Base-by-base conservation (phyloP, 2,797 vertebrate species). In the Chromis chromis region DNA sequence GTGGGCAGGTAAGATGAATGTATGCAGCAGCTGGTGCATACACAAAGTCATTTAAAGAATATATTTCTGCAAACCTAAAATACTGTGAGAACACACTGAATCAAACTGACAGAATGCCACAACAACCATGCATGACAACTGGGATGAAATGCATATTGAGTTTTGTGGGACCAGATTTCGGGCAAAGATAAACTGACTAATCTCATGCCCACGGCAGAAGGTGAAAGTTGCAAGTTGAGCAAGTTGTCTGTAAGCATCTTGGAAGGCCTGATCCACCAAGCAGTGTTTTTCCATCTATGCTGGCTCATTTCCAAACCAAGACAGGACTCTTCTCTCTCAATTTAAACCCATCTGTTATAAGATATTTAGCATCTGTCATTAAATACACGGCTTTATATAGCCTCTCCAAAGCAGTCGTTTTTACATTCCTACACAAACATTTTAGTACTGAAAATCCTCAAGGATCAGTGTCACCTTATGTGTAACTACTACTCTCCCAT, bases 281-380 rank as follows among this genome's bases (percentile, higher is more conserved):
- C 69, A 64, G 65, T 52, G 21, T 70, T 84, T 88, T 64, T 60
- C 76, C 60, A 22, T 85, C 56, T 60, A 58, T 17, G 48, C 59
- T 80, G 74, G 83, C 74, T 75, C 60, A 19, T 66, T 76, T 77
- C 78, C 74, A 85, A 73, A 78, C 13, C 25, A 55, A 76, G 60
- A 80, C 67, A 81, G 36, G 48, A 63, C 53, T 46, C 63, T 49
- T 66, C 67, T 70, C 28, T 66, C 53, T 86, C 68, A 79, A 53
- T 75, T 85, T 71, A 84, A 79, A 86, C 76, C 87, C 82, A 91
- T 91, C 87, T 85, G 86, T 71, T 81, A 65, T 61, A 61, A 85
- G 89, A 88, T 62, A 86, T 79, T 90, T 56, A 48, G 86, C 89
- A 92, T 94, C 87, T 94, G 77, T 92, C 90, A 91, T 79, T 84